Evolutionary conservation across 2,888 invertebrate genomes (phyloP).

Genomic region (Gibbula magus): DNA sequence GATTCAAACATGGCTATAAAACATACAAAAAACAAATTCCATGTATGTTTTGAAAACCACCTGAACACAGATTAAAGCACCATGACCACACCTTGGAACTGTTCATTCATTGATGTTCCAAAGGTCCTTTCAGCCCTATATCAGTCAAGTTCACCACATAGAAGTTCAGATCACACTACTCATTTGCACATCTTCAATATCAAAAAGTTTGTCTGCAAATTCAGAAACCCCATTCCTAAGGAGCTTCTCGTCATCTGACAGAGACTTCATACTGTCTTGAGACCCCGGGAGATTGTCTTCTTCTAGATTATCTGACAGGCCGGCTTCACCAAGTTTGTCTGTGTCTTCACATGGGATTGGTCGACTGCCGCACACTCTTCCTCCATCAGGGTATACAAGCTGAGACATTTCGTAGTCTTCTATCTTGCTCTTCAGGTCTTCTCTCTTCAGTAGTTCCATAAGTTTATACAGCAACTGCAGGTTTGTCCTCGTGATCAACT

Average conservation of each 20-base stretch:
- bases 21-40: too few relatives aligned
- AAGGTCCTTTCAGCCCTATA: too few relatives aligned
- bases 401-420: not conserved
- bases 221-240: not conserved
- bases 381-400: not conserved
- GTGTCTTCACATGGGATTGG: too few relatives aligned
- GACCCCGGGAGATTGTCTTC: not conserved
- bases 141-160: too few relatives aligned
- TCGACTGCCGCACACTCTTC: too few relatives aligned
- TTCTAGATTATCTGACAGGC: too few relatives aligned
- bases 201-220: not conserved
- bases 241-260: constrained; percentile 26
- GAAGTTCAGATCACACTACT: not conserved
- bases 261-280: not conserved
- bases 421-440: not conserved
- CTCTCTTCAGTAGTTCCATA: not conserved
- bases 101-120: too few relatives aligned
- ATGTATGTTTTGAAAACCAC: too few relatives aligned
- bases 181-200: not conserved
- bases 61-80: too few relatives aligned
- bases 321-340: too few relatives aligned
- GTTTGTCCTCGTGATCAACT: not conserved
- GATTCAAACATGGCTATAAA: too few relatives aligned
- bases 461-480: not conserved
- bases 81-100: too few relatives aligned